Conservation (phyloP, 2,113 vertebrate species). For the Rallus limicola region DNA sequence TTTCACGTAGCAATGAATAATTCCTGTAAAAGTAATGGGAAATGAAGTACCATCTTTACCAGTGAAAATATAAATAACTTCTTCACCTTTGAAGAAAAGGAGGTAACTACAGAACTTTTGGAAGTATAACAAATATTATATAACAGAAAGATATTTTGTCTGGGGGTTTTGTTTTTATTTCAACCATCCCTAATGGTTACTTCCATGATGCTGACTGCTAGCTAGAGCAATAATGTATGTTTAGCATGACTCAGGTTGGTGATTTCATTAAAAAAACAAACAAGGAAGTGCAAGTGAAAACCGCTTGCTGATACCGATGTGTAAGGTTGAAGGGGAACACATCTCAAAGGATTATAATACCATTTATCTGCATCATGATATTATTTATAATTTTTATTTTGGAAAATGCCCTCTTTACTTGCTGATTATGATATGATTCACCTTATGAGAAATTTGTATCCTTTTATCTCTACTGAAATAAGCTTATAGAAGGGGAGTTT, state of each 20-base stretch:
- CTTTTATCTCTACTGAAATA: neutral
- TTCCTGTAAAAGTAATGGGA: neutral
- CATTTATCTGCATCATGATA: neutral
- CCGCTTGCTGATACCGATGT: neutral
- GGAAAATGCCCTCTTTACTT: neutral
- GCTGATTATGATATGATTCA: neutral
- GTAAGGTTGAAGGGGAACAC: neutral
- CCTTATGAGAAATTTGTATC: neutral
- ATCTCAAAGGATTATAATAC: neutral
- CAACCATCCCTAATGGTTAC: accelerated
- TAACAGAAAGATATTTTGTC: neutral
- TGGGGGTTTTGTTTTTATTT: neutral
- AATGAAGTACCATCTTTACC: neutral
- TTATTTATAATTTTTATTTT: neutral
- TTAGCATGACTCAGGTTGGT: neutral
- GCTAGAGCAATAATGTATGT: neutral
- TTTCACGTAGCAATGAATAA: neutral
- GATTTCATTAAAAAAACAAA: neutral
- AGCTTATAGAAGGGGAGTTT: neutral
- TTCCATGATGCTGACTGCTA: neutral
- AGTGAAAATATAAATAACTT: neutral
- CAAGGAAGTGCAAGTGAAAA: neutral
- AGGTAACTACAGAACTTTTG: neutral
- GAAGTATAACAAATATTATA: neutral
- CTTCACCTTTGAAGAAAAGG: neutral